Evolutionary conservation across 1,140 invertebrate genomes (phyloP).

Genomic region (Eciton burchellii): DNA sequence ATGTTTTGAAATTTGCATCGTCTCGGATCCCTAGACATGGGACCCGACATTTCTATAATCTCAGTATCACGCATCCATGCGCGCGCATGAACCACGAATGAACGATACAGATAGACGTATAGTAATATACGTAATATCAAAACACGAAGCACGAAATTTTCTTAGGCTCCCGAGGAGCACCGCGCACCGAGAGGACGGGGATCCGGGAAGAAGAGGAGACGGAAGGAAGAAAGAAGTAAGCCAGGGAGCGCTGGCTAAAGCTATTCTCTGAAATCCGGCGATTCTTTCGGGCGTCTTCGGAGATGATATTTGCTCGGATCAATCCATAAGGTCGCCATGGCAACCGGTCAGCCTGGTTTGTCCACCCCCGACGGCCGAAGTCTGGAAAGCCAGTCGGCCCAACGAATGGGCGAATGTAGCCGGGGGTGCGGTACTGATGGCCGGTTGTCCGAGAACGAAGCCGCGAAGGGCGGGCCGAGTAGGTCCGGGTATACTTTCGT

Average conservation of each 20-base stretch:
- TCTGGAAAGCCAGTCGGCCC: conserved; percentile 73
- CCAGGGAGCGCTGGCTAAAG: conserved; percentile 70
- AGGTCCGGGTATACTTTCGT: conserved; percentile 33
- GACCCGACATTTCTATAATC: too few species aligned
- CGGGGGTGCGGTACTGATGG: conserved; percentile 67
- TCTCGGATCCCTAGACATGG: too few species aligned
- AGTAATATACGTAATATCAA: too few species aligned
- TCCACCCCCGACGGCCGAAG: conserved; percentile 79
- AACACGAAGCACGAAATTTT: background rate
- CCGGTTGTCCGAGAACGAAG: conserved; percentile 66
- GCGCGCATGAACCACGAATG: too few species aligned
- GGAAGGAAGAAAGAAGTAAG: conserved; percentile 53
- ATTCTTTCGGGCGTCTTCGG: conserved; percentile 84
- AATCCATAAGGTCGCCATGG: conserved; percentile 85
- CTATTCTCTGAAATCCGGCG: conserved; percentile 81
- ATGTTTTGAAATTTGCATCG: too few species aligned
- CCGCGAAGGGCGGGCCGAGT: conserved; percentile 62
- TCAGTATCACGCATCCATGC: too few species aligned
- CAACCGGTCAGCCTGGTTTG: conserved; percentile 82
- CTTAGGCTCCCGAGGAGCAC: background rate
- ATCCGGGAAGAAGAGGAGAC: conserved; percentile 27
- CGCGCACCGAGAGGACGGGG: conserved; percentile 14
- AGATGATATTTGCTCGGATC: conserved; percentile 85
- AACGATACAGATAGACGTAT: too few species aligned
- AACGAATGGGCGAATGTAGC: conserved; percentile 75